Conservation (phyloP, 2,797 vertebrate genomes). For the Ataeniobius toweri region DNA sequence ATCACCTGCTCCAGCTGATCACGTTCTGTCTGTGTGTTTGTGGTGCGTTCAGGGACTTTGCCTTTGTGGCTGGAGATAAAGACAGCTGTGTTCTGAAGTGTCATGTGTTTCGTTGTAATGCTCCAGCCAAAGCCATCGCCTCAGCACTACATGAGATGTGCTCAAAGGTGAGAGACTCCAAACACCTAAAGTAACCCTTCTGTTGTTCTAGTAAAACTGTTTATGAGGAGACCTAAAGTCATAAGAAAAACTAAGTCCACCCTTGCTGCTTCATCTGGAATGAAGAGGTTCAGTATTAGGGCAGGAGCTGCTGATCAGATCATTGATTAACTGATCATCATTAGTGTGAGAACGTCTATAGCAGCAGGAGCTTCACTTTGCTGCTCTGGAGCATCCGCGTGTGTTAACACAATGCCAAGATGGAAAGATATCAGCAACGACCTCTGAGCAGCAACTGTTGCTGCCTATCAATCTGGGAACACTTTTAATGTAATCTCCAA, state of each 20-base stretch:
- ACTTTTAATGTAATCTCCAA: no score
- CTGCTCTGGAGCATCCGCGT: not conserved
- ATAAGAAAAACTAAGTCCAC: not conserved
- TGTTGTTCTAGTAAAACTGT: not conserved
- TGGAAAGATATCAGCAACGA: not conserved
- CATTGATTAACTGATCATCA: not conserved
- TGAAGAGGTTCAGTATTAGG: not conserved
- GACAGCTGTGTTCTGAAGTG: conserved; percentile 96
- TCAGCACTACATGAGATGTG: conserved; percentile 91
- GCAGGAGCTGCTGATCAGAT: no score
- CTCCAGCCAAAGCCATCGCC: conserved; percentile 93
- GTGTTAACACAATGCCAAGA: no score
- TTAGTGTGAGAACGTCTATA: not conserved
- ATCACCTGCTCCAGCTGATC: not conserved
- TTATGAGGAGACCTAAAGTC: not conserved
- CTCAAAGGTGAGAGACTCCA: conserved; percentile 84
- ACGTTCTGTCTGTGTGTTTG: conserved; percentile 18
- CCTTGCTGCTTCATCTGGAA: no score
- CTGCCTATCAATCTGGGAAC: not conserved
- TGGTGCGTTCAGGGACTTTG: conserved; percentile 87
- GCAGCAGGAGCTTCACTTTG: not conserved
- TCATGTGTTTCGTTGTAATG: conserved; percentile 94
- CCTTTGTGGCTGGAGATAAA: conserved; percentile 95
- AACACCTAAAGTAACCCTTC: not conserved
- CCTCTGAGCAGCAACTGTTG: not conserved